phyloP scores from a whole-genome alignment of 2,888 invertebrate genomes.

The Andrena marginata region DNA sequence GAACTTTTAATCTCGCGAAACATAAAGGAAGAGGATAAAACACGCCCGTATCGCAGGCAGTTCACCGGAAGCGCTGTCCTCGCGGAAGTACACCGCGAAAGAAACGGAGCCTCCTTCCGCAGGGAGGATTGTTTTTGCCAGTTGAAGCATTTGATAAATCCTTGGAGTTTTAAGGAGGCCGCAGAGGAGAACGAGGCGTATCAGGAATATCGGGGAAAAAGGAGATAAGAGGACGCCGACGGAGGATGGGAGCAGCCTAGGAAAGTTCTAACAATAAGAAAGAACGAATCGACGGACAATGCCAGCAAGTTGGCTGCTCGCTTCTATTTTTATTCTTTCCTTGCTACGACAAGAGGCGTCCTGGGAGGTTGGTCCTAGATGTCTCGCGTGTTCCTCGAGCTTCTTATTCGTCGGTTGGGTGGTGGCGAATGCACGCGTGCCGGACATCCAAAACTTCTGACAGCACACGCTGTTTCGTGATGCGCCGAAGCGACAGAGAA shows the following conservation, averaged over 20 bases:
- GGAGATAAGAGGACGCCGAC: neutral
- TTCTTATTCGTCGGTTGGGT: slow-evolving; percentile 13
- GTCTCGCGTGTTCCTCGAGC: slow-evolving; percentile 35
- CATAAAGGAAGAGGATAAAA: too few relatives aligned
- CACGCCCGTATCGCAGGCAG: neutral
- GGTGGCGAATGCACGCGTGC: slow-evolving; percentile 9
- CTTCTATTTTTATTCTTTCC: slow-evolving; percentile 10
- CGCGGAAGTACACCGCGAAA: neutral
- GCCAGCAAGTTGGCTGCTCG: neutral
- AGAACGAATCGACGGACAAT: slow-evolving; percentile 38
- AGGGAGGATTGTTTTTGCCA: slow-evolving; percentile 23
- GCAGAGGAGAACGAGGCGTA: slow-evolving; percentile 15
- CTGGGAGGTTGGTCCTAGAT: slow-evolving; percentile 33
- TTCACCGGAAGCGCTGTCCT: neutral
- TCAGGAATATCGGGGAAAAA: slow-evolving; percentile 14
- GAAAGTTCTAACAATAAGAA: slow-evolving; percentile 7
- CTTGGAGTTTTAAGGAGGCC: slow-evolving; percentile 33
- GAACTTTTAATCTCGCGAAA: too few relatives aligned
- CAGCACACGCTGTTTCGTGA: slow-evolving; percentile 12
- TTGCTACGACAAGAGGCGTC: slow-evolving; percentile 18
- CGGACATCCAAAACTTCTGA: slow-evolving; percentile 22
- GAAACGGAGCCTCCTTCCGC: slow-evolving; percentile 3
- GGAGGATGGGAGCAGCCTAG: neutral
- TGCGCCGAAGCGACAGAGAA: slow-evolving; percentile 22
- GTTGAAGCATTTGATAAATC: slow-evolving; percentile 29